Conservation (phyloP, 2,888 invertebrate species). For the Tipula vernalis region DNA sequence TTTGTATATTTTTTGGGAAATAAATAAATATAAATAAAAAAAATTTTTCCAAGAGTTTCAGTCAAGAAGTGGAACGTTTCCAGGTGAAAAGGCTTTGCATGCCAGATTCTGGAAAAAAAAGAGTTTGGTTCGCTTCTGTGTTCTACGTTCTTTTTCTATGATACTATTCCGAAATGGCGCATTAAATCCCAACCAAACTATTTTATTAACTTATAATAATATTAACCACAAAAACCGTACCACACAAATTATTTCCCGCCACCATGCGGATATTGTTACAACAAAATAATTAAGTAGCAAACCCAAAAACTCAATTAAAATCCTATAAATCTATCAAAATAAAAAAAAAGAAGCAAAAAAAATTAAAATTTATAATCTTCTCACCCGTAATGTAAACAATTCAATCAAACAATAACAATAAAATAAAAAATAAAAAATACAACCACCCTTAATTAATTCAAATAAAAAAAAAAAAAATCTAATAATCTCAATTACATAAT, state of each 20-base stretch:
- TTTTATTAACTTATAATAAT: background rate
- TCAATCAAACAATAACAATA: background rate
- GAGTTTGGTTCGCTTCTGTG: no score
- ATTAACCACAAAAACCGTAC: background rate
- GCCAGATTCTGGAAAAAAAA: no score
- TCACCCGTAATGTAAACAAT: background rate
- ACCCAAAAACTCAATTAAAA: background rate
- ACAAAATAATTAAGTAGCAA: background rate
- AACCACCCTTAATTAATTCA: background rate
- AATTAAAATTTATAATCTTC: background rate
- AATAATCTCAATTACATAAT: slow-evolving; percentile 4
- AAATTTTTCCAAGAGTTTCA: no score
- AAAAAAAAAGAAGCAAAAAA: background rate
- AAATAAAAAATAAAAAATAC: background rate
- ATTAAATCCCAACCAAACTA: no score
- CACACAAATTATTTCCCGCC: background rate
- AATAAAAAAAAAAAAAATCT: background rate
- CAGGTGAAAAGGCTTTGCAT: no score
- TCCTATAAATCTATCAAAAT: background rate
- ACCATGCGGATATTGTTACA: background rate
- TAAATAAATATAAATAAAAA: no score
- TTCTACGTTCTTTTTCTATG: no score
- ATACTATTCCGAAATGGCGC: no score
- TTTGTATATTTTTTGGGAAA: no score
- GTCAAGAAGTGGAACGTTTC: no score